A percentile compares a stretch with the other conserved stretches of the same genome.
Conservation (phyloP, 2,888 invertebrate species). For the Orchesellides sinensis region DNA sequence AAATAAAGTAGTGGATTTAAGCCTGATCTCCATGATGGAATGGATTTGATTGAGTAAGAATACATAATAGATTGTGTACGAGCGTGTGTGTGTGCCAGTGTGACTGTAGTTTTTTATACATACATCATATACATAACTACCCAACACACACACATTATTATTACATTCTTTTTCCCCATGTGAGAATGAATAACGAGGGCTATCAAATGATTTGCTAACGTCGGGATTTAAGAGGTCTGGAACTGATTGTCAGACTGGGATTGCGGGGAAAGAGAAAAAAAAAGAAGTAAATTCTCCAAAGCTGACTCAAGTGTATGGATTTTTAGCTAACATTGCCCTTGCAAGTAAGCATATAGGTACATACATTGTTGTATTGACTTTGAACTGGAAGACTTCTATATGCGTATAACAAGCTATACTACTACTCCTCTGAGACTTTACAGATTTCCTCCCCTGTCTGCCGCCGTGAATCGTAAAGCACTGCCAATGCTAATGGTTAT, state of each 20-base stretch:
- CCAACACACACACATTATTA: background rate
- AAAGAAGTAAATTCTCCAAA: conserved; percentile 16
- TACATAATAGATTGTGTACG: conserved; percentile 18
- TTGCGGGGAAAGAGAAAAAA: conserved; percentile 35
- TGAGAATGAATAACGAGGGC: conserved; percentile 55
- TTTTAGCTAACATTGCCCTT: background rate
- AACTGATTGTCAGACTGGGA: conserved; percentile 56
- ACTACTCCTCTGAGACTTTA: conserved; percentile 34
- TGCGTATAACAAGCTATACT: background rate
- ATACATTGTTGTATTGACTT: conserved; percentile 37
- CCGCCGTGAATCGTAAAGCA: conserved; percentile 44
- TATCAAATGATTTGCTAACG: conserved; percentile 64
- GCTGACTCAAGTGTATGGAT: conserved; percentile 38
- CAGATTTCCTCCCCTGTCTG: conserved; percentile 56
- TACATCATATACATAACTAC: no score
- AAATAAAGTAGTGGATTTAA: conserved; percentile 60
- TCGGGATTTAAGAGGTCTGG: conserved; percentile 63
- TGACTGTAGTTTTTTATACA: background rate
- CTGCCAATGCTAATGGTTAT: conserved; percentile 40
- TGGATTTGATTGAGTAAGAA: conserved; percentile 48
- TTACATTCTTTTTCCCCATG: conserved; percentile 8
- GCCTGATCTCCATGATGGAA: conserved; percentile 31
- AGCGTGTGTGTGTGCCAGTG: background rate
- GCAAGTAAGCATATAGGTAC: background rate
- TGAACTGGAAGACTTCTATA: conserved; percentile 10